These are phyloP conservation scores for Gorsachius goisagi DNA, from an alignment of 2,113 vertebrate genomes.

Conservation along the genomic window DNA sequence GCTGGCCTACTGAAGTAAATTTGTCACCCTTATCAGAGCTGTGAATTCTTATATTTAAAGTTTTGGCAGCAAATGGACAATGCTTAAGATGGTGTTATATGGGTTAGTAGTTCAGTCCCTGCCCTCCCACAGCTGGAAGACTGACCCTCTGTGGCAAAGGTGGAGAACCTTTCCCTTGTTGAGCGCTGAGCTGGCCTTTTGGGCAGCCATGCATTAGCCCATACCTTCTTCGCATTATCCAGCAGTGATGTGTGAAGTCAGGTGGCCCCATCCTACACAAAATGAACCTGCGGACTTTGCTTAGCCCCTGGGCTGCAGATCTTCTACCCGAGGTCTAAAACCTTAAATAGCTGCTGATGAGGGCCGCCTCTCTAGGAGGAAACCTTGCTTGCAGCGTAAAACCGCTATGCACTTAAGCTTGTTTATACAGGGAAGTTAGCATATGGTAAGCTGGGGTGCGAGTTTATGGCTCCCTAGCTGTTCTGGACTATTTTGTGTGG, in stretches of 20 bases:
- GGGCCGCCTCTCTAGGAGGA: not conserved
- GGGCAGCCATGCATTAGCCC: not conserved
- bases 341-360: not conserved
- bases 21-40: not conserved
- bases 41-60: not conserved
- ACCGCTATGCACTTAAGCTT: not conserved
- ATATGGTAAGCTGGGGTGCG: not conserved
- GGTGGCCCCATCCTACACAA: not conserved
- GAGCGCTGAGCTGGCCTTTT: not conserved
- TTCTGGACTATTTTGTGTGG: not conserved
- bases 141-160: not conserved
- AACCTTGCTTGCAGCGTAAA: not conserved
- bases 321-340: not conserved
- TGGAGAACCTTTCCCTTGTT: not conserved
- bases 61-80: not conserved
- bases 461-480: not conserved
- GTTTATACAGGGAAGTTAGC: not conserved
- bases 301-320: not conserved
- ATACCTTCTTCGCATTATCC: rapidly evolving
- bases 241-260: not conserved
- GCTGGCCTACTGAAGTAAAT: not conserved
- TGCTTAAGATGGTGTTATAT: not conserved
- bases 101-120: not conserved
- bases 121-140: not conserved
- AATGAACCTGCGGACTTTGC: not conserved